phyloP scores from a whole-genome alignment of 2,113 vertebrate species.

The Chionodraco myersi region DNA sequence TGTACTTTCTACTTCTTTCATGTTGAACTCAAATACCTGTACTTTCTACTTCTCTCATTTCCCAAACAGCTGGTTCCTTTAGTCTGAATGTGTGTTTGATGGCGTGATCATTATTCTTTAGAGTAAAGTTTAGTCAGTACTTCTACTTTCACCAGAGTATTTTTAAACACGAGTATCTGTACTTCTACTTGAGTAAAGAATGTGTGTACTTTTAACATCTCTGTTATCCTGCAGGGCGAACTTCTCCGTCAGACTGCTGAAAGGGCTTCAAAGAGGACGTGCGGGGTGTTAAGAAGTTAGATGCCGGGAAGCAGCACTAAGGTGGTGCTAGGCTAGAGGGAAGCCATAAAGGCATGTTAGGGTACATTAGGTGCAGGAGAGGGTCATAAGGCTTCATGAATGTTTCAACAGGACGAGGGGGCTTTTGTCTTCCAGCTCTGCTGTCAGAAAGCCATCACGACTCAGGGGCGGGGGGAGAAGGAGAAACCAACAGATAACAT shows the following conservation, averaged over 20 bases:
- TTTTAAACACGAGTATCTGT: too few relatives aligned
- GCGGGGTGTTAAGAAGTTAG: constrained; percentile 79
- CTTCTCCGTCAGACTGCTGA: constrained; percentile 51
- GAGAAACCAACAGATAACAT: constrained; percentile 22
- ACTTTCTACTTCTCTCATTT: too few relatives aligned
- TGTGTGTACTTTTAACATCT: too few relatives aligned
- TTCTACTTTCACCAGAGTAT: too few relatives aligned
- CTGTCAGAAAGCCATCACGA: constrained; percentile 76
- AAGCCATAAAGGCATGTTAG: constrained; percentile 80
- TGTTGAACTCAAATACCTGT: too few relatives aligned
- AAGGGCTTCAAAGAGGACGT: constrained; percentile 47
- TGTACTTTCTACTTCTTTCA: too few relatives aligned
- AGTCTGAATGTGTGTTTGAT: too few relatives aligned
- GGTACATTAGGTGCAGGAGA: constrained; percentile 82
- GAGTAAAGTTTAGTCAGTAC: too few relatives aligned
- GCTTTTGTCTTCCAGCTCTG: constrained; percentile 65
- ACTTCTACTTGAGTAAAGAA: too few relatives aligned
- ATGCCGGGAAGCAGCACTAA: constrained; percentile 78
- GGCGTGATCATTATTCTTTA: too few relatives aligned
- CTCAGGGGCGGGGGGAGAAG: constrained; percentile 35
- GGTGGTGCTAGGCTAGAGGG: constrained; percentile 81
- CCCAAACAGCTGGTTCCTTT: too few relatives aligned
- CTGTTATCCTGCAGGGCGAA: constrained; percentile 14
- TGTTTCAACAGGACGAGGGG: constrained; percentile 79
- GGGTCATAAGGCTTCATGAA: constrained; percentile 80